Conservation (phyloP, 2,797 vertebrate genomes). For the Tamandua tetradactyla region DNA sequence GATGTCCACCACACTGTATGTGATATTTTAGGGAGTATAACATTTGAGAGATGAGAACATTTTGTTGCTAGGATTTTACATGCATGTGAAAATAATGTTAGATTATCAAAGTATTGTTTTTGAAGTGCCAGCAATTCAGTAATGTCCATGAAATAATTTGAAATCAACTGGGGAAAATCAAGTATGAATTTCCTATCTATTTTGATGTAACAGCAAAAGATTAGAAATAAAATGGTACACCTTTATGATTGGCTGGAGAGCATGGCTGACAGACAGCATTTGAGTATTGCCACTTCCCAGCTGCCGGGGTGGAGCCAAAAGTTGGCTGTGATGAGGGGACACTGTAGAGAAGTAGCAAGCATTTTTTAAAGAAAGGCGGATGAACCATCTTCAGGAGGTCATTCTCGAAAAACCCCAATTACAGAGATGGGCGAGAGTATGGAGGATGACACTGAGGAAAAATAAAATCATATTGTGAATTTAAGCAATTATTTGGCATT, state of each 20-base stretch:
- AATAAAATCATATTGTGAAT: background rate
- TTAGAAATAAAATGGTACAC: background rate
- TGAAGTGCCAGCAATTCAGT: background rate
- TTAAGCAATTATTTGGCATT: background rate
- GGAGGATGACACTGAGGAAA: background rate
- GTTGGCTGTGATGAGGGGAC: background rate
- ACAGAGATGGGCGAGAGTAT: background rate
- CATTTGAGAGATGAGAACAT: background rate
- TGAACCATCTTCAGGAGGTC: background rate
- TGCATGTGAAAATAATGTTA: background rate
- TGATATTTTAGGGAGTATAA: background rate
- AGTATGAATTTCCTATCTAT: background rate
- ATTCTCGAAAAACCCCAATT: background rate
- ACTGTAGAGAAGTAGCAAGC: background rate
- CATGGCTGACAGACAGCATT: background rate
- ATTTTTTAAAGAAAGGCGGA: background rate
- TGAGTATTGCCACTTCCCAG: background rate
- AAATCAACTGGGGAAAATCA: background rate
- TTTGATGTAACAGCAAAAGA: background rate
- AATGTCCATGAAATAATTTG: background rate
- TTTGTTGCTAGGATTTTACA: background rate
- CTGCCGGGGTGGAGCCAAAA: background rate
- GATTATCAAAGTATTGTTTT: slow-evolving; percentile 19
- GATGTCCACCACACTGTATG: background rate
- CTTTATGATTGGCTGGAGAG: background rate